phyloP scores from a whole-genome alignment of 2,888 invertebrate genomes.

The Cordilura impudica region DNA sequence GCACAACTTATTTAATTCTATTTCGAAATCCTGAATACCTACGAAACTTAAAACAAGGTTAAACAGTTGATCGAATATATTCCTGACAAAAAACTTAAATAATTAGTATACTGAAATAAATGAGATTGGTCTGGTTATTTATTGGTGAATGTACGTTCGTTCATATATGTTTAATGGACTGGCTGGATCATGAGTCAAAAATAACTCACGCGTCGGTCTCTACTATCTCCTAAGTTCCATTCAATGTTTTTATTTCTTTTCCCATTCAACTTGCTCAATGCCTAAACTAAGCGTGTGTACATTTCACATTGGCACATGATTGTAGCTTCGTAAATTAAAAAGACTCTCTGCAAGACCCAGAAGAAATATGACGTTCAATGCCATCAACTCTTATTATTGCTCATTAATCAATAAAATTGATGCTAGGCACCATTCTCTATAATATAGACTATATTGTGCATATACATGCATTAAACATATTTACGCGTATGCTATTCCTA shows the following conservation, averaged over 20 bases:
- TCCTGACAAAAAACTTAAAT: too few species aligned
- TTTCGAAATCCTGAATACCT: too few species aligned
- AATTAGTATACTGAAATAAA: too few species aligned
- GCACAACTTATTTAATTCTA: too few species aligned
- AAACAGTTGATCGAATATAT: too few species aligned
- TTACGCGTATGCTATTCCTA: neutral
- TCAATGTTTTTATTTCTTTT: constrained; percentile 5
- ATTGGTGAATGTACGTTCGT: too few species aligned
- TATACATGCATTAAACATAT: neutral
- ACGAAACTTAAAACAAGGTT: too few species aligned
- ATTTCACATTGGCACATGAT: constrained; percentile 8
- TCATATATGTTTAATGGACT: too few species aligned
- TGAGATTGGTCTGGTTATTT: too few species aligned
- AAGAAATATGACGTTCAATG: constrained; percentile 77
- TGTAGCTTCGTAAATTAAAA: constrained; percentile 18
- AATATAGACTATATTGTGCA: neutral
- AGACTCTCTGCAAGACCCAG: constrained; percentile 67
- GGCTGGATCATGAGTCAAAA: too few species aligned
- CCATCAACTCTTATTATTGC: constrained; percentile 78
- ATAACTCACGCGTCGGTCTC: constrained; percentile 3
- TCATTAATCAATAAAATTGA: constrained; percentile 78
- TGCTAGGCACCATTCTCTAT: neutral
- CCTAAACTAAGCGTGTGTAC: neutral
- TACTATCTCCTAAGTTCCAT: neutral
- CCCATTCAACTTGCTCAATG: constrained; percentile 23